Conservation (phyloP, 2,113 vertebrate genomes). For the Tyrannus savana region DNA sequence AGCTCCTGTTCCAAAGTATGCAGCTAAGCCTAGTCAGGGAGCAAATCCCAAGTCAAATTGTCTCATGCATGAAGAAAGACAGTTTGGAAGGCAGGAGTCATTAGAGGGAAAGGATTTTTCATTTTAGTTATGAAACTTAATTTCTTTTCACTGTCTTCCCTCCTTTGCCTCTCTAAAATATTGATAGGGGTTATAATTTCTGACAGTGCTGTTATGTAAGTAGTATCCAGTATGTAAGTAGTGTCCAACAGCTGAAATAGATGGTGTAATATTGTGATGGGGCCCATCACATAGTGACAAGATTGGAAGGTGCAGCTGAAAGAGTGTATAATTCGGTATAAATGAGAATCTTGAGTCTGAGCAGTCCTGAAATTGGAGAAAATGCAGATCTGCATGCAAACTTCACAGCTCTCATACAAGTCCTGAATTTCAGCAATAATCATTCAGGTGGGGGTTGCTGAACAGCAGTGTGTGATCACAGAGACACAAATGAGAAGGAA, state of each 20-base stretch:
- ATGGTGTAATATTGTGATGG: not conserved
- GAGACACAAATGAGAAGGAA: not conserved
- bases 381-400: not conserved
- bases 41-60: slow-evolving; percentile 26
- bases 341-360: not conserved
- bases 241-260: not conserved
- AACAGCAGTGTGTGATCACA: not conserved
- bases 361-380: not conserved
- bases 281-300: not conserved
- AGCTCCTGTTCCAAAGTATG: slow-evolving; percentile 23
- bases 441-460: not conserved
- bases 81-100: not conserved
- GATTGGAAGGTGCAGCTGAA: not conserved
- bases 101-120: slow-evolving; percentile 30
- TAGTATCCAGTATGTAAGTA: not conserved
- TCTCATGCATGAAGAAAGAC: not conserved
- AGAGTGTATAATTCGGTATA: not conserved
- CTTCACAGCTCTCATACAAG: not conserved
- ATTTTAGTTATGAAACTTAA: slow-evolving; percentile 19
- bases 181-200: slow-evolving; percentile 2
- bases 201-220: not conserved
- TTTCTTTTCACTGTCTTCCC: slow-evolving; percentile 26
- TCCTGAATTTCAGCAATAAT: not conserved
- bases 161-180: slow-evolving; percentile 28
- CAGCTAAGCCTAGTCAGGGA: slow-evolving; percentile 15